Evolutionary conservation across 2,888 invertebrate genomes (phyloP), one percentile per base, ranked within the genome.

Genomic region (Pilophorus perplexus): DNA sequence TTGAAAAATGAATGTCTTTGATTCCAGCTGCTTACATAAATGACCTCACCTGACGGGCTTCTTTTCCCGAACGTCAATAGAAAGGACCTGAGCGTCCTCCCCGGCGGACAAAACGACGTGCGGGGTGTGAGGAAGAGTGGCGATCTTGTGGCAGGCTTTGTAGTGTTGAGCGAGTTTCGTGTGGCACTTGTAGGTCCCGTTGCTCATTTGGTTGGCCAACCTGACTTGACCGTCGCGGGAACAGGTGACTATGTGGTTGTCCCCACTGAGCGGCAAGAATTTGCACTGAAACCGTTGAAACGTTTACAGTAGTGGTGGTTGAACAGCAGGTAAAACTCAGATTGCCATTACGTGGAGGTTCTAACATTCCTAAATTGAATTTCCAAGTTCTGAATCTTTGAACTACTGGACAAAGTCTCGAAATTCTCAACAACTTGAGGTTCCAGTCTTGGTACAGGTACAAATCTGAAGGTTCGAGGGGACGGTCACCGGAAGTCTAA

Each of bases 181-280:
- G 65, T 83, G 80, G 80, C 79, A 77, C 77, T 76, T 80, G 55
- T 67, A 69, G 8, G 40, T 48, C 1, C 80, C 80, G 2, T 79
- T 78, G 1, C 77, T 75, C 18, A 79, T 78, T 50, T 84, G 74
- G 72, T 83, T 81, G 8, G 82, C 81, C 64, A 85, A 74, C 42
- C 85, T 78, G 6, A 93, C 89, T 79, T 92, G 90, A 5, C 94
- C 94, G 78, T 96, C 96, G 64, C 93, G 82, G 1, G 91, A 90
- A 76, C 92, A 89, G 0, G 93, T 90, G 33, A 90, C 90, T 40
- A 96, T 87, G 75, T 91, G 89, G 67, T 89, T 80, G 78, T 92
- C 91, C 33, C 84, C 83, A 73, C 85, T 84, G 42, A 88, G 80
- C 60, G 90, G 87, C 71, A 96, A 81, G 80, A 95, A 96, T 78